A percentile compares a stretch with the other conserved stretches of the same genome.
These are phyloP conservation scores for Ibycter americanus DNA, from an alignment of 2,797 vertebrate species.

Conservation along the genomic window DNA sequence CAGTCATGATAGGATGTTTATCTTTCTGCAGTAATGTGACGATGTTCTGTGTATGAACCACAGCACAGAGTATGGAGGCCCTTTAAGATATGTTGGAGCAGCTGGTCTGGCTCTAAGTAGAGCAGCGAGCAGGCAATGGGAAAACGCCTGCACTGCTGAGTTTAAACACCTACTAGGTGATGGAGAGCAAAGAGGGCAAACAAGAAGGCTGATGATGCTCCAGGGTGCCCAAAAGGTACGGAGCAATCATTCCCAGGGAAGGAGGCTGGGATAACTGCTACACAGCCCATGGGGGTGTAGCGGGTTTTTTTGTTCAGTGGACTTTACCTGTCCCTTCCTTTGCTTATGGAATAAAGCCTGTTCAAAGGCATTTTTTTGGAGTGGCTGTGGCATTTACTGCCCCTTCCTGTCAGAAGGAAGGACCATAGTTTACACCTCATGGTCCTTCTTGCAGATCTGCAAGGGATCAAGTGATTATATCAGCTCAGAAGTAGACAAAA, in stretches of 20 bases:
- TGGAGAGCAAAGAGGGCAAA: background rate
- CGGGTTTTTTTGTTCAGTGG: background rate
- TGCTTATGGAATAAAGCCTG: background rate
- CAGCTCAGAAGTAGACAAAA: background rate
- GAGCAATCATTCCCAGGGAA: background rate
- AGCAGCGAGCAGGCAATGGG: background rate
- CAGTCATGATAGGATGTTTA: conserved; percentile 42
- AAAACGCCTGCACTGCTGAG: background rate
- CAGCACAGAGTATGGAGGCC: background rate
- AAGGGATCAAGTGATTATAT: background rate
- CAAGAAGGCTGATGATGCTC: background rate
- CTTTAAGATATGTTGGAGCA: background rate
- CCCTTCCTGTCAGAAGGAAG: background rate
- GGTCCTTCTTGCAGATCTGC: background rate
- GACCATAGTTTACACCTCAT: background rate
- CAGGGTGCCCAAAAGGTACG: background rate
- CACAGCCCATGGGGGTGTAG: accelerated
- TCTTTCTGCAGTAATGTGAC: background rate
- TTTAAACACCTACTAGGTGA: background rate
- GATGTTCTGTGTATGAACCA: background rate
- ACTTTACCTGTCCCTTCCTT: background rate
- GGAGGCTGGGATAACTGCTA: background rate
- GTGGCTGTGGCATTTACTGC: background rate
- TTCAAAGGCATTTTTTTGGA: background rate
- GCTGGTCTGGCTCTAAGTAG: background rate